Conservation (phyloP, 2,797 vertebrate genomes). For the Euphonia xanthogaster region DNA sequence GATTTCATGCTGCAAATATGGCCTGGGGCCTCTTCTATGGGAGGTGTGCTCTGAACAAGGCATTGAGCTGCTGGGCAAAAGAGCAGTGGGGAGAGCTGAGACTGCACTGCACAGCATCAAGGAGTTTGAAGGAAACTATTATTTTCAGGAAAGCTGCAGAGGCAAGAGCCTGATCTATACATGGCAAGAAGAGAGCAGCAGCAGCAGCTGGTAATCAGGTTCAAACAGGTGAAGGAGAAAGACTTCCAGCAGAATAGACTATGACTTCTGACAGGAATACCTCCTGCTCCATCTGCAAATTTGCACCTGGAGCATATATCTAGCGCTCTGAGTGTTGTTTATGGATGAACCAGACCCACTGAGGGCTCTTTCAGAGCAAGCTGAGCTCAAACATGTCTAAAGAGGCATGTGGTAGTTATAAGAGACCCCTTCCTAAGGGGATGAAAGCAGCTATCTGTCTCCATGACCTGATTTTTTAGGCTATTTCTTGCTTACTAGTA, state of each 20-base stretch:
- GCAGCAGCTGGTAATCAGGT: neutral
- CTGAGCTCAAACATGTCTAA: neutral
- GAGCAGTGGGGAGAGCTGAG: neutral
- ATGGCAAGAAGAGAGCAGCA: neutral
- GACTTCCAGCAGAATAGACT: neutral
- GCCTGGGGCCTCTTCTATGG: neutral
- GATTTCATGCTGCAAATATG: neutral
- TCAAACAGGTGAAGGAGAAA: neutral
- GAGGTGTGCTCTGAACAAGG: neutral
- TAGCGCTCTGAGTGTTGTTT: neutral
- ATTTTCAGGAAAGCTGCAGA: neutral
- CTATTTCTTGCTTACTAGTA: neutral
- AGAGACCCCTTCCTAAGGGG: accelerated
- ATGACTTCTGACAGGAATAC: neutral
- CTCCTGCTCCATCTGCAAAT: neutral
- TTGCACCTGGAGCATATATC: accelerated
- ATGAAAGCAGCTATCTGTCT: neutral
- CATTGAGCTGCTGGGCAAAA: neutral
- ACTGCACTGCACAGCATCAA: neutral
- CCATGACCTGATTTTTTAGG: neutral
- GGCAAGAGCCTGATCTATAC: neutral
- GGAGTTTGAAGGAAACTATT: neutral
- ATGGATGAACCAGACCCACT: neutral
- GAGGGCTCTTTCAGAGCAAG: neutral
- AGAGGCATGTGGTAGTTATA: neutral